Evolutionary conservation across 1,140 invertebrate genomes (phyloP).

Genomic region (Drosophila lacteicornis): DNA sequence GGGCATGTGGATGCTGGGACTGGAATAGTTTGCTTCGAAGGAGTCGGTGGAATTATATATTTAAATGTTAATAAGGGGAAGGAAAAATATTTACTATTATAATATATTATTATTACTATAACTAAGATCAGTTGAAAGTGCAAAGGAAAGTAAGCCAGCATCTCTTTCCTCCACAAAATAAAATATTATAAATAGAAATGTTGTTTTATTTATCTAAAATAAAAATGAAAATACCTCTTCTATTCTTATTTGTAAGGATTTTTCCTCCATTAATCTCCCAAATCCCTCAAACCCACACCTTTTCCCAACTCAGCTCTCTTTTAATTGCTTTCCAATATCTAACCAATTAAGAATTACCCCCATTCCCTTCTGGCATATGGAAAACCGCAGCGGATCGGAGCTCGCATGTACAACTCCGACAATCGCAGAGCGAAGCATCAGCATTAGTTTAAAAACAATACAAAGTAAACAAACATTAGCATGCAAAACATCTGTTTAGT

Average conservation of each 20-base stretch:
- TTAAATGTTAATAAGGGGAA: neutral
- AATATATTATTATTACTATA: neutral
- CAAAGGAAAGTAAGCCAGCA: too few species aligned
- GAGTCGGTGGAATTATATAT: constrained; percentile 1
- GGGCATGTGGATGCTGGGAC: neutral
- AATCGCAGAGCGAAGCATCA: constrained; percentile 48
- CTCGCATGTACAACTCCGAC: constrained; percentile 35
- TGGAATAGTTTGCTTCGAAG: neutral
- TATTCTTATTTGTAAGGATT: too few species aligned
- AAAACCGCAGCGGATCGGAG: constrained; percentile 48
- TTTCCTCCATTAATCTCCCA: neutral
- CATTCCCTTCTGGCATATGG: constrained; percentile 23
- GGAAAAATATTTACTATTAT: neutral
- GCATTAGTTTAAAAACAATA: constrained; percentile 76
- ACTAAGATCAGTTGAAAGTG: neutral
- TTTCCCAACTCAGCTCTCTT: neutral
- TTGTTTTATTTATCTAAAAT: too few species aligned
- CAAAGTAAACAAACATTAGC: constrained; percentile 71
- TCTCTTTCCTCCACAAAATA: neutral
- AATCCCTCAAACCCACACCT: neutral
- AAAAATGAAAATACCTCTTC: neutral
- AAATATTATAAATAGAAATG: neutral
- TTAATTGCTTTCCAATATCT: constrained; percentile 40
- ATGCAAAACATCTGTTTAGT: constrained; percentile 71
- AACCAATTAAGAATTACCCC: constrained; percentile 50